Base-by-base conservation (phyloP, 1,140 invertebrate species). In the Cherax quadricarinatus region DNA sequence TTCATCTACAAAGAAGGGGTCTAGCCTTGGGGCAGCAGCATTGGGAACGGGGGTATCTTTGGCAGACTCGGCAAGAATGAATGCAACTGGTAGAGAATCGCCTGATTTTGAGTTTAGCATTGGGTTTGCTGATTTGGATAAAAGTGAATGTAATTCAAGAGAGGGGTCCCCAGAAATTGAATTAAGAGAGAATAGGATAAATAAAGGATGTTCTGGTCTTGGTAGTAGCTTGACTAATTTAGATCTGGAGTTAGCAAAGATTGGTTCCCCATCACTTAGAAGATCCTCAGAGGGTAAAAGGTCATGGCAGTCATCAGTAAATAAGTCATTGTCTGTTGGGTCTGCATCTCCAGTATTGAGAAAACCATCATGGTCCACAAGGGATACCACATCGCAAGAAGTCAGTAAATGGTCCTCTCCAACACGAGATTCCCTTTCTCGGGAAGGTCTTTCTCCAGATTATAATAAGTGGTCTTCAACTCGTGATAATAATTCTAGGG, bases 81-180 rank as follows among this genome's bases (percentile, higher is more conserved):
- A 82, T 41, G 88, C 80, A 24, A 89, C 80, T 89, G 88, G 88
- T 18, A 89, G 88, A 48, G 88, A 89, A 41, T 89, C 88, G 5
- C 88, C 88, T 9, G 88, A 89, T 70, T 89, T 89, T 70, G 88
- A 89, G 57, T 83, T 89, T 4, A 83, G 80, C 81, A 62, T 89
- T 24, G 80, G 80, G 21, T 66, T 86, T 73, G 60, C 48, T 24
- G 88, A 82, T 48, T 18, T 66, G 16, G 41, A 70, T 1, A 89
- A 82, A 70, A 80, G 78, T n/a, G 79, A 48, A 21, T 48, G 21
- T 24, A 21, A 51, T 89, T 82, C 88, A 5, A 89, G 80, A 51
- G 80, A 82, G 41, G 49, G 73, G 18, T 89, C 88, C 21, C 88
- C 80, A 10, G 88, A 83, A 24, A 24, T 21, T 73, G 88, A 80